Conservation (phyloP, 2,797 vertebrate species). For the Intellagama lesueurii region DNA sequence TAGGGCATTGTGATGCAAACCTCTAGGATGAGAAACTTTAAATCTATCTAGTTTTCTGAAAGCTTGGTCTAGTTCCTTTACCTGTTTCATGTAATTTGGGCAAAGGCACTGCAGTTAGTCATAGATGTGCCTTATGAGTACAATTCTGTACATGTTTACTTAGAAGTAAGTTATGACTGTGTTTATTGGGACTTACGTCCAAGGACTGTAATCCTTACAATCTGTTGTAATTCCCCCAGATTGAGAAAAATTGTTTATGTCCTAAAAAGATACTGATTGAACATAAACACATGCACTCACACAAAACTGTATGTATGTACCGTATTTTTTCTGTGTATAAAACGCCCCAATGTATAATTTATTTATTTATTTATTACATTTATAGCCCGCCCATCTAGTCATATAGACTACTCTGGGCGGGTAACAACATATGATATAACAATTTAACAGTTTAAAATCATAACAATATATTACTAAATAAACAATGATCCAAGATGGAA, state of each 20-base stretch:
- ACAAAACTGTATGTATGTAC: no score
- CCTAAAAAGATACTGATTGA: conserved; percentile 35
- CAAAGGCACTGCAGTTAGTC: conserved; percentile 15
- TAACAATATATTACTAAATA: no score
- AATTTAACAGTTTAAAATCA: no score
- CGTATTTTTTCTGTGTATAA: no score
- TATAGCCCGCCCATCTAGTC: no score
- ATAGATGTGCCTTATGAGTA: neutral
- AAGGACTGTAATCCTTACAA: neutral
- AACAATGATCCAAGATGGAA: no score
- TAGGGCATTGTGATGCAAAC: conserved; percentile 44
- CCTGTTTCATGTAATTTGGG: neutral
- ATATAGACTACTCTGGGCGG: no score
- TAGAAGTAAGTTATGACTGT: neutral
- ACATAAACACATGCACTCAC: neutral
- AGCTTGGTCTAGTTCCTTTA: neutral
- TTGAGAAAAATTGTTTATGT: neutral
- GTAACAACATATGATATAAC: no score
- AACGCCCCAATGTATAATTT: no score
- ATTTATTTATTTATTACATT: no score
- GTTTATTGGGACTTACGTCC: neutral
- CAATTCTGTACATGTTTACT: neutral
- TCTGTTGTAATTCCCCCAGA: neutral
- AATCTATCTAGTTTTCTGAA: conserved; percentile 59
- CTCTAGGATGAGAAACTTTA: conserved; percentile 57